phyloP scores from a whole-genome alignment of 2,888 invertebrate species.

The Andrena minutula region DNA sequence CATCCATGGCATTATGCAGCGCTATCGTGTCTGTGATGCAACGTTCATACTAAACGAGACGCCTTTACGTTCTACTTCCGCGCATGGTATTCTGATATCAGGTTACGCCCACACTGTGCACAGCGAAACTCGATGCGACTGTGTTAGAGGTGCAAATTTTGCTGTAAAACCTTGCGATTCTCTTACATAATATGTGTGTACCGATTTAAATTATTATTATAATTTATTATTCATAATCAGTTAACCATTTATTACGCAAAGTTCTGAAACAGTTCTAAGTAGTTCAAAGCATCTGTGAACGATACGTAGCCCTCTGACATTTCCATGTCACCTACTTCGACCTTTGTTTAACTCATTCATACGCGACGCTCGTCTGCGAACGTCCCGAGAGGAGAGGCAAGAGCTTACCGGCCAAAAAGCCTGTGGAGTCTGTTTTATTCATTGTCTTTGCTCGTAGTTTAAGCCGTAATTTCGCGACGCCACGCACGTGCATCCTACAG shows the following conservation, averaged over 20 bases:
- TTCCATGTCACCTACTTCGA: constrained; percentile 5
- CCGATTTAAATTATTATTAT: background rate
- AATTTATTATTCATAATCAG: background rate
- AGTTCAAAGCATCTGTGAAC: background rate
- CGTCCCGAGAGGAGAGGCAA: background rate
- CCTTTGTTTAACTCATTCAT: constrained; percentile 25
- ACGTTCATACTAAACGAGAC: constrained; percentile 70
- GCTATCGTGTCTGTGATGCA: constrained; percentile 64
- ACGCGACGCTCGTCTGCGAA: background rate
- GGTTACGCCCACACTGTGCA: constrained; percentile 47
- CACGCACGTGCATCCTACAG: constrained; percentile 39
- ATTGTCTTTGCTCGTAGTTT: constrained; percentile 53
- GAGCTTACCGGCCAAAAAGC: constrained; percentile 24
- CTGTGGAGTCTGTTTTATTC: constrained; percentile 56
- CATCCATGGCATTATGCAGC: constrained; percentile 46
- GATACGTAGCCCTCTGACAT: background rate
- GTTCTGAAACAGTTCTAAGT: background rate
- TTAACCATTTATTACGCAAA: no score
- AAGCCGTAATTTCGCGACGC: constrained; percentile 59
- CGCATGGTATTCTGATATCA: constrained; percentile 59
- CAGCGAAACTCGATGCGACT: constrained; percentile 15
- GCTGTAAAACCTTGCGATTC: constrained; percentile 15
- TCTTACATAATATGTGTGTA: background rate
- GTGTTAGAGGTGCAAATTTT: constrained; percentile 41
- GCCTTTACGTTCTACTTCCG: constrained; percentile 71